Conservation (phyloP, 2,797 vertebrate species). For the Cirrhinus mrigala region DNA sequence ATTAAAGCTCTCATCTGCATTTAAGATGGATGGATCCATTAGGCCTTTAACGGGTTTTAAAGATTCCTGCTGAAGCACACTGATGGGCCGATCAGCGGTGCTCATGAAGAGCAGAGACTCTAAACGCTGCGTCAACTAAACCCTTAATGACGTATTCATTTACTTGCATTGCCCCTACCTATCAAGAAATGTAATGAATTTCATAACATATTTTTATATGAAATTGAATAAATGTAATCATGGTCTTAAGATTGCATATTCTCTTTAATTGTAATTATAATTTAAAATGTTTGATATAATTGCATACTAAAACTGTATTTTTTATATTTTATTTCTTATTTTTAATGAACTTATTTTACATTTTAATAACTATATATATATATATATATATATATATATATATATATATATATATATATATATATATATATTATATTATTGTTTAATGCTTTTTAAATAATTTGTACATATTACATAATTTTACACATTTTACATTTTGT, state of each 20-base stretch:
- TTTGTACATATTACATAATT: no score
- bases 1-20: conserved; percentile 16
- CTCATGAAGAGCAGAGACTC: background rate
- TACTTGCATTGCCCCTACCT: background rate
- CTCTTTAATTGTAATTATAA: background rate
- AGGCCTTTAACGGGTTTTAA: conserved; percentile 34
- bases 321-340: background rate
- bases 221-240: background rate
- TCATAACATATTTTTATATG: background rate
- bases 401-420: no score
- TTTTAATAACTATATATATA: no score
- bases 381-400: no score
- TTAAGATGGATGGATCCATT: conserved; percentile 19
- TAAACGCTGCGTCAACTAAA: background rate
- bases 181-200: background rate
- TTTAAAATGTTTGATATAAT: background rate
- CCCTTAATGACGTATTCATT: background rate
- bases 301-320: background rate
- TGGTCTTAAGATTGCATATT: background rate
- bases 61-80: conserved; percentile 37
- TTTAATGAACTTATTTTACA: background rate
- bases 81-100: background rate
- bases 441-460: background rate
- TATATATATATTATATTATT: no score
- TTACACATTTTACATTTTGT: no score